Evolutionary conservation across 2,797 vertebrate genomes (phyloP).

Genomic region (Micrastur ruficollis): DNA sequence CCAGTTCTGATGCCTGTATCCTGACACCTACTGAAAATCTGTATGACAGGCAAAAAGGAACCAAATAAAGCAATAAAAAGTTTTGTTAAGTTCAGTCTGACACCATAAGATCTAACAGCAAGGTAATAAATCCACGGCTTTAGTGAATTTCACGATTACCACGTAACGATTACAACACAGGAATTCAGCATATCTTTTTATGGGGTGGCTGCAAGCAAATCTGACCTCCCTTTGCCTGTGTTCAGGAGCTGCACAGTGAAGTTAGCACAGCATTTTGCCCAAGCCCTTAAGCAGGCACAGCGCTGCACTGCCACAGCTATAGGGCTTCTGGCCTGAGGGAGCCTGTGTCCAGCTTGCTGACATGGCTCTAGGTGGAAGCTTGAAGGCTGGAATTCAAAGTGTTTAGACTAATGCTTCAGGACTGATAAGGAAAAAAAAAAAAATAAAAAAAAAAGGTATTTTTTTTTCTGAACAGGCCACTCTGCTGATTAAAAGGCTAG

Average conservation of each 20-base stretch:
- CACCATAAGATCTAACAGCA: not conserved
- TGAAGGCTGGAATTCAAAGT: slow-evolving; percentile 39
- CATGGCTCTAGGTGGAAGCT: not conserved
- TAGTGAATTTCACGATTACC: not conserved
- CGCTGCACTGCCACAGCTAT: rapidly evolving
- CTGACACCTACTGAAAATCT: not conserved
- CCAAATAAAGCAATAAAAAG: not conserved
- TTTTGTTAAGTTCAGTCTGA: not conserved
- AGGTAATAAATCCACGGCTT: not conserved
- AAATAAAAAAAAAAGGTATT: not conserved
- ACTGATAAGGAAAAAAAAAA: not conserved
- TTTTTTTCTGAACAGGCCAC: not conserved
- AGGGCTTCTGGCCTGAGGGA: not conserved
- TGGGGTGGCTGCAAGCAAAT: not conserved
- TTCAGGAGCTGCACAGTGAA: not conserved
- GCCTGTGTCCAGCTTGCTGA: not conserved
- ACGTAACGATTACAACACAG: not conserved
- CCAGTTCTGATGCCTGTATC: not conserved
- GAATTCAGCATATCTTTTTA: not conserved
- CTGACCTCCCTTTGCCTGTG: not conserved
- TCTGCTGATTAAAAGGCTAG: slow-evolving; percentile 8
- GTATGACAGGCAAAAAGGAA: not conserved
- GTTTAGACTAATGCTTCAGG: slow-evolving; percentile 10
- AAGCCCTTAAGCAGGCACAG: not conserved
- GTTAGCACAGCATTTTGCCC: not conserved